Evolutionary conservation across 92 coral and sea anemone species (phyloP).

Genomic region (Blastomussa wellsi): DNA sequence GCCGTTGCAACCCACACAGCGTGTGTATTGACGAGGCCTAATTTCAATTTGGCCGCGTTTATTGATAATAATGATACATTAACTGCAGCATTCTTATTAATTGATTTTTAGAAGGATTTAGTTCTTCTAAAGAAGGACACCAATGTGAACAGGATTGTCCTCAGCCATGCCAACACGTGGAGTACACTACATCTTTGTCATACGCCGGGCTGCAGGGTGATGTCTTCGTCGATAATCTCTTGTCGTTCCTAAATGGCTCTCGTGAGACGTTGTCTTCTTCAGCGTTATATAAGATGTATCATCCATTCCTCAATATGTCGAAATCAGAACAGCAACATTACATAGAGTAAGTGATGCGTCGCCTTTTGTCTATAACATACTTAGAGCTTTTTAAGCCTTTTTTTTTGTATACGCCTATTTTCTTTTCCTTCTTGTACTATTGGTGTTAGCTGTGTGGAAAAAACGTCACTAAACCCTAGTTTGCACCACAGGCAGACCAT

Average conservation of each 20-base stretch:
- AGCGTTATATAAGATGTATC: not conserved
- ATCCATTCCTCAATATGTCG: slow-evolving; percentile 23
- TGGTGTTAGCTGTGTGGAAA: too few relatives aligned
- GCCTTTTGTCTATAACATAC: not conserved
- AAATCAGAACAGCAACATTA: slow-evolving; percentile 11
- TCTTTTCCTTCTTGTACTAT: too few relatives aligned
- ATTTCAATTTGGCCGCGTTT: too few relatives aligned
- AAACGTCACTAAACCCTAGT: too few relatives aligned
- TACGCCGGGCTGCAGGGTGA: slow-evolving; percentile 21
- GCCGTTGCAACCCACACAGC: too few relatives aligned
- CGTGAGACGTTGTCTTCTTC: not conserved
- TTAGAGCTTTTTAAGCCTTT: too few relatives aligned
- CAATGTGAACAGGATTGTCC: slow-evolving; percentile 41
- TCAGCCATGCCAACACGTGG: slow-evolving; percentile 30
- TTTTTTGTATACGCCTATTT: too few relatives aligned
- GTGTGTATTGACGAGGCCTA: too few relatives aligned
- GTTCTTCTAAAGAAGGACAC: not conserved
- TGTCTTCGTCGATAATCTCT: slow-evolving; percentile 11
- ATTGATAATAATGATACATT: not conserved
- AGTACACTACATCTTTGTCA: slow-evolving; percentile 43
- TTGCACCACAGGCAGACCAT: too few relatives aligned
- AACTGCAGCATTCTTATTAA: not conserved
- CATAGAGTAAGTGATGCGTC: slow-evolving; percentile 18
- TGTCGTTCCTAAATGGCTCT: slow-evolving; percentile 6
- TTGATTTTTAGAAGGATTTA: slow-evolving; percentile 9